Percentiles rank a stretch among this genome's conserved stretches.
Evolutionary conservation across 2,113 vertebrate genomes (phyloP).

Genomic region (Centrocercus urophasianus): DNA sequence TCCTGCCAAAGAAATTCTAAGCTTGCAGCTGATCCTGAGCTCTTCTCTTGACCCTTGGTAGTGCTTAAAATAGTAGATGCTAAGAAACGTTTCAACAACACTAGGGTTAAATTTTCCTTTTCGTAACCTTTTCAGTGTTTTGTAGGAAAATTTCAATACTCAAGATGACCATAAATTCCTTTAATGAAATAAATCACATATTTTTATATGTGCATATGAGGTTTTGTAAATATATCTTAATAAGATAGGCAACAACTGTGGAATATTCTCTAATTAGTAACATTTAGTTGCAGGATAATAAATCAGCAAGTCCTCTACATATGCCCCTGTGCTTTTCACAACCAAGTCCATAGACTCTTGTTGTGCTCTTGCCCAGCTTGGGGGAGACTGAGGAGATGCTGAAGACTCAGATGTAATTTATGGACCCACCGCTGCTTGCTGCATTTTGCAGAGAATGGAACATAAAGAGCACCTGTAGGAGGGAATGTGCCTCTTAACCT

Average conservation of each 20-base stretch:
- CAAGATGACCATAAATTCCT: background rate
- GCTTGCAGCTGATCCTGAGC: slow-evolving; percentile 25
- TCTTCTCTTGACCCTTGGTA: slow-evolving; percentile 28
- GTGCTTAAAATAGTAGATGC: background rate
- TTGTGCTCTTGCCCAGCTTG: accelerated
- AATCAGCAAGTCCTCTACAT: background rate
- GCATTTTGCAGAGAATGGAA: background rate
- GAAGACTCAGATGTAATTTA: background rate
- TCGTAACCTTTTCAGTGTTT: background rate
- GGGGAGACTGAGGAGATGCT: background rate
- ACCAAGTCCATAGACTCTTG: background rate
- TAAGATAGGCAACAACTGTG: background rate
- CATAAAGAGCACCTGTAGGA: background rate
- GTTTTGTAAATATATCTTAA: background rate
- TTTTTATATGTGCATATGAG: background rate
- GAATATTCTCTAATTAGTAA: background rate
- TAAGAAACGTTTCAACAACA: background rate
- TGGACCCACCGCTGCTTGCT: background rate
- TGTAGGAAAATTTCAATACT: background rate
- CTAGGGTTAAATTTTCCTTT: background rate
- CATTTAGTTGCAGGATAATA: background rate
- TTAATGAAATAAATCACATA: background rate
- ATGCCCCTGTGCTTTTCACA: background rate
- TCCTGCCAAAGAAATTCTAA: slow-evolving; percentile 64
- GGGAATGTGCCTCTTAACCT: background rate